Percentiles rank a stretch among this genome's conserved stretches.
These are phyloP conservation scores for Ennomos fuscantarius DNA, from an alignment of 2,888 invertebrate genomes.

Conservation along the genomic window DNA sequence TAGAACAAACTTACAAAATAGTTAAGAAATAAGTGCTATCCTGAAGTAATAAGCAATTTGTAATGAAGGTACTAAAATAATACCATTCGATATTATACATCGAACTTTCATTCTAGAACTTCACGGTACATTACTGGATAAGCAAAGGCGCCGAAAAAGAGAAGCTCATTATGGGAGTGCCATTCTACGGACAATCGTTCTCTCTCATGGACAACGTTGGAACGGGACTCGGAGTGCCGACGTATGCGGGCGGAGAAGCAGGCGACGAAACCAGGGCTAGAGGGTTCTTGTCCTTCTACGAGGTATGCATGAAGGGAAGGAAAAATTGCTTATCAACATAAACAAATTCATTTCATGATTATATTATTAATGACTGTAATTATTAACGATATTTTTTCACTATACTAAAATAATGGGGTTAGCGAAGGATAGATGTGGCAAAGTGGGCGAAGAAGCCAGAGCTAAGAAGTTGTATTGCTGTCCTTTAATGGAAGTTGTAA, in stretches of 20 bases:
- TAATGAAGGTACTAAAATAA: too few species aligned
- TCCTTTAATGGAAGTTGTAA: too few species aligned
- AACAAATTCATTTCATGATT: background rate
- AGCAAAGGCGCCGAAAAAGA: slow-evolving; percentile 90
- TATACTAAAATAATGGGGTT: too few species aligned
- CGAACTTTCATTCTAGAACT: slow-evolving; percentile 86
- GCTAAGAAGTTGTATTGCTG: too few species aligned
- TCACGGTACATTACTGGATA: slow-evolving; percentile 95
- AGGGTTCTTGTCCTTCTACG: slow-evolving; percentile 95
- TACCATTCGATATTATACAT: background rate
- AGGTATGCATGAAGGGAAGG: slow-evolving; percentile 77
- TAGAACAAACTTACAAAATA: too few species aligned
- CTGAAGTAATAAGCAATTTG: too few species aligned
- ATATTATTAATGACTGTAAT: too few species aligned
- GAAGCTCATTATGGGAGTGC: slow-evolving; percentile 94
- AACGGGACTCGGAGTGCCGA: slow-evolving; percentile 89
- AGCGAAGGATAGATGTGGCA: too few species aligned
- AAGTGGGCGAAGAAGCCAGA: too few species aligned
- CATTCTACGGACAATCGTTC: slow-evolving; percentile 96
- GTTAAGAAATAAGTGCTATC: too few species aligned
- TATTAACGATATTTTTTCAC: too few species aligned
- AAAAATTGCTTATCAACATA: too few species aligned
- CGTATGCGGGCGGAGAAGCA: slow-evolving; percentile 95
- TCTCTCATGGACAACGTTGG: slow-evolving; percentile 88
- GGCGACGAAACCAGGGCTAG: slow-evolving; percentile 94